Base-by-base conservation (phyloP, 2,113 vertebrate species). In the Pachycephala philippinensis region DNA sequence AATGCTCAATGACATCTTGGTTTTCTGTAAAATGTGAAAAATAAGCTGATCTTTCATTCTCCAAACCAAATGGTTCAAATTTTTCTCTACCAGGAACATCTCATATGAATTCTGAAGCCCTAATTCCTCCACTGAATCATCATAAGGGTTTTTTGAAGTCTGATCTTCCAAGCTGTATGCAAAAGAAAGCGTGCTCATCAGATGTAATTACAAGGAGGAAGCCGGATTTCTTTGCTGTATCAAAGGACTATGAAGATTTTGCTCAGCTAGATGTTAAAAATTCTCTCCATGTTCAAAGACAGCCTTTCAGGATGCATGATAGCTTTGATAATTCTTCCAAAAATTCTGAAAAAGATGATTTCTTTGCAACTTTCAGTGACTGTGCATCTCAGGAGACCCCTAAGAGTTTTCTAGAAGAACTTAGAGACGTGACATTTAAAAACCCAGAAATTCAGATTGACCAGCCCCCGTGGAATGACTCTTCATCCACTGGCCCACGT, bases 31-130 rank as follows among this genome's bases (percentile, higher is more conserved):
- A 90, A 92, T 50, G 19, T 24, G 44, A 72, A 84, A 94, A 89
- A 71, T 45, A 30, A 68, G 27, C 21, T 89, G 13, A 27, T 81
- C 59, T 90, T 72, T 80, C 50, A 30, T 93, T 96, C 68, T 86
- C 47, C n/a, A 88, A 88, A 59, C 30, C 85, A 42, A 95, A 68
- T 65, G 8, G 35, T 84, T 96, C 79, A 22, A 78, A 47, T 96
- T 97, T 98, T 97, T 97, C 84, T 91, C 52, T 57, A 57, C 64
- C 84, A 90, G 95, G 89, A 74, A 42, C 44, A 64, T 71, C 64
- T 82, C 60, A 28, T 68, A 68, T 35, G 33, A 89, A 87, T 76
- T 93, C 20, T 84, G 95, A 94, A 97, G 66, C 74, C 13, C 11
- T 56, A 60, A 63, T 90, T 89, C 75, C 77, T 94, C 53, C 93